A percentile compares a stretch with the other conserved stretches of the same genome.
phyloP scores from a whole-genome alignment of 1,140 invertebrate species.

The Sycophaga agraensis region DNA sequence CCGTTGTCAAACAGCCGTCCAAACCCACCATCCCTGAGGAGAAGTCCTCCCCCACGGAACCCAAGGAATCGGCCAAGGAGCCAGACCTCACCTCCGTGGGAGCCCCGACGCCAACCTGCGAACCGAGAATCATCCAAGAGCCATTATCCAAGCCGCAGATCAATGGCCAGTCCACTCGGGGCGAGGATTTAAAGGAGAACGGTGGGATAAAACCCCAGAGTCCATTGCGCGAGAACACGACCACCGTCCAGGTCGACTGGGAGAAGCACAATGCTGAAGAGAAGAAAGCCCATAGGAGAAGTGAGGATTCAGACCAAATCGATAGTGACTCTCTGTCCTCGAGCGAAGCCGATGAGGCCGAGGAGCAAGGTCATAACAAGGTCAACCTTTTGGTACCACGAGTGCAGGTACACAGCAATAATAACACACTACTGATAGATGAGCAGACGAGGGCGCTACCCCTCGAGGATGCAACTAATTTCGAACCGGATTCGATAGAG shows the following conservation, averaged over 20 bases:
- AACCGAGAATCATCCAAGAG: slow-evolving; percentile 20
- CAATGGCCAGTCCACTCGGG: slow-evolving; percentile 26
- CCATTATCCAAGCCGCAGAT: background rate
- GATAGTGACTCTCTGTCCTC: slow-evolving; percentile 68
- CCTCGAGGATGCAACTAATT: slow-evolving; percentile 39
- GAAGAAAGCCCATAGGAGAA: slow-evolving; percentile 24
- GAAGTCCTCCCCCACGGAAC: background rate
- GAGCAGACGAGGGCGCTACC: slow-evolving; percentile 46
- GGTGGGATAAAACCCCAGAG: slow-evolving; percentile 58
- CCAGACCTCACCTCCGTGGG: slow-evolving; percentile 1
- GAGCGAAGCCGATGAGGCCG: slow-evolving; percentile 34
- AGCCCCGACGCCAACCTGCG: slow-evolving; percentile 1
- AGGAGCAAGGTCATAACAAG: background rate
- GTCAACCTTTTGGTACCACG: slow-evolving; percentile 43
- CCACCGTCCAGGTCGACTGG: slow-evolving; percentile 68
- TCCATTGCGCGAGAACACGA: slow-evolving; percentile 65
- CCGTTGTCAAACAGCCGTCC: slow-evolving; percentile 33
- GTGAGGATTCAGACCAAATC: slow-evolving; percentile 49
- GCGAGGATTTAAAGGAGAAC: slow-evolving; percentile 5
- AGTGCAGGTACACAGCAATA: slow-evolving; percentile 49
- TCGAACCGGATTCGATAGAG: slow-evolving; percentile 55
- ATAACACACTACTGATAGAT: slow-evolving; percentile 47
- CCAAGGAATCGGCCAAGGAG: background rate
- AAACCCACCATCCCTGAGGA: slow-evolving; percentile 2
- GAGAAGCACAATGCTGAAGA: slow-evolving; percentile 47